Conservation (phyloP, 2,113 vertebrate genomes). For the Numida meleagris region DNA sequence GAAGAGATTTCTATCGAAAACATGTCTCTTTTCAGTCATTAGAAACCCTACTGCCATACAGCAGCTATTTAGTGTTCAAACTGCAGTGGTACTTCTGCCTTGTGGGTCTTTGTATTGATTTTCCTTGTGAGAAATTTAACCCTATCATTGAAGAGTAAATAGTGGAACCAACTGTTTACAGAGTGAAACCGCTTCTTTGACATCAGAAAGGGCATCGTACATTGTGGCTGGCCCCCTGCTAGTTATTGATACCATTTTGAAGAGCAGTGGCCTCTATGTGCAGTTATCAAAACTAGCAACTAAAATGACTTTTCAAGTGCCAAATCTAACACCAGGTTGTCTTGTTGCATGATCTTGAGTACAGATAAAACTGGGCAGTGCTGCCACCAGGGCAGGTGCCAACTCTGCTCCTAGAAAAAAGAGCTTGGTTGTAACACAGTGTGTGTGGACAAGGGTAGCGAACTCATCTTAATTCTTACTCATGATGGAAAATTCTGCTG, state of each 20-base stretch:
- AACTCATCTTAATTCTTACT: neutral
- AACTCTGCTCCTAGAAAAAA: neutral
- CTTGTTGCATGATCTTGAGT: accelerated
- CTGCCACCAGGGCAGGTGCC: neutral
- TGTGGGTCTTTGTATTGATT: conserved; percentile 59
- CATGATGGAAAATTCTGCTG: neutral
- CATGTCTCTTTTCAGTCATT: neutral
- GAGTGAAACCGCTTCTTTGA: neutral
- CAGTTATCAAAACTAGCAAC: neutral
- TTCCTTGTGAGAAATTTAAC: conserved; percentile 61
- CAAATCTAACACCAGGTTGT: neutral
- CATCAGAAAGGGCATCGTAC: neutral
- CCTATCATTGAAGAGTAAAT: conserved; percentile 53
- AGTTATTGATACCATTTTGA: neutral
- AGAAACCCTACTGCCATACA: conserved; percentile 40
- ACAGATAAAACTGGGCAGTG: accelerated
- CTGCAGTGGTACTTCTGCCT: conserved; percentile 38
- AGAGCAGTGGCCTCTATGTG: neutral
- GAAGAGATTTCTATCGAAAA: conserved; percentile 7
- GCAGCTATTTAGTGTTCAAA: conserved; percentile 52
- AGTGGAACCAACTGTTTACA: conserved; percentile 38
- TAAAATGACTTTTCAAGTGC: neutral
- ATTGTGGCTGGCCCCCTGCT: conserved; percentile 1
- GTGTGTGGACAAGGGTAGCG: accelerated
- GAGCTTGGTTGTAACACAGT: accelerated